phyloP scores from a whole-genome alignment of 2,888 invertebrate genomes.

The Melangyna quadrimaculata region DNA sequence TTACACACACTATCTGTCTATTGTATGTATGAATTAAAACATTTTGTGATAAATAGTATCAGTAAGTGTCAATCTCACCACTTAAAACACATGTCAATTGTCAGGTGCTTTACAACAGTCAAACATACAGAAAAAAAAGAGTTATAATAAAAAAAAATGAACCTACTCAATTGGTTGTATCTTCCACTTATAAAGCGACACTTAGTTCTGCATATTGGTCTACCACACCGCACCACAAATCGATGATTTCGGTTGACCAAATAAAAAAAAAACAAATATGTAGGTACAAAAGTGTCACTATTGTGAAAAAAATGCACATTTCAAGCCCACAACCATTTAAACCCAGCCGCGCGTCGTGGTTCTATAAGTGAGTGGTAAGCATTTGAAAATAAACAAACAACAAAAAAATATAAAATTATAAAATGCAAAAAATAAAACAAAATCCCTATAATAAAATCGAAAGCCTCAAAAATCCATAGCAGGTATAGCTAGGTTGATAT shows the following conservation, averaged over 20 bases:
- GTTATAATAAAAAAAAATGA: background rate
- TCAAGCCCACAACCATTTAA: slow-evolving; percentile 48
- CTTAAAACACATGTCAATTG: slow-evolving; percentile 44
- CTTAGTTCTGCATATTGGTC: slow-evolving; percentile 61
- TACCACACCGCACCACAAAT: slow-evolving; percentile 67
- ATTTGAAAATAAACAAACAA: slow-evolving; percentile 63
- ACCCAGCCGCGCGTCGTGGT: background rate
- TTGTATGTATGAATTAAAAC: too few relatives aligned
- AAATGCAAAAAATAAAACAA: slow-evolving; percentile 50
- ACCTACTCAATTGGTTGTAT: slow-evolving; percentile 56
- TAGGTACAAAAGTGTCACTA: slow-evolving; percentile 53
- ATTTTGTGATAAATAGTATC: background rate
- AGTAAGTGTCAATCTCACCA: background rate
- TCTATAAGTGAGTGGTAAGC: slow-evolving; percentile 64
- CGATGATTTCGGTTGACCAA: slow-evolving; percentile 70
- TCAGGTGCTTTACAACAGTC: background rate
- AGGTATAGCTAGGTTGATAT: too few relatives aligned
- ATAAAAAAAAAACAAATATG: slow-evolving; percentile 35
- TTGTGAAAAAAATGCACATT: slow-evolving; percentile 40
- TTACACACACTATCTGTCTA: too few relatives aligned
- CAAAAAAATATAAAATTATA: slow-evolving; percentile 42
- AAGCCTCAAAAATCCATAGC: slow-evolving; percentile 35
- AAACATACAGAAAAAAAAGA: background rate
- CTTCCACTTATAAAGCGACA: slow-evolving; percentile 49
- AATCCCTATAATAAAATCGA: slow-evolving; percentile 55